A percentile compares a stretch with the other conserved stretches of the same genome.
Evolutionary conservation across 2,888 invertebrate genomes (phyloP).

Genomic region (Eilema griseolum): DNA sequence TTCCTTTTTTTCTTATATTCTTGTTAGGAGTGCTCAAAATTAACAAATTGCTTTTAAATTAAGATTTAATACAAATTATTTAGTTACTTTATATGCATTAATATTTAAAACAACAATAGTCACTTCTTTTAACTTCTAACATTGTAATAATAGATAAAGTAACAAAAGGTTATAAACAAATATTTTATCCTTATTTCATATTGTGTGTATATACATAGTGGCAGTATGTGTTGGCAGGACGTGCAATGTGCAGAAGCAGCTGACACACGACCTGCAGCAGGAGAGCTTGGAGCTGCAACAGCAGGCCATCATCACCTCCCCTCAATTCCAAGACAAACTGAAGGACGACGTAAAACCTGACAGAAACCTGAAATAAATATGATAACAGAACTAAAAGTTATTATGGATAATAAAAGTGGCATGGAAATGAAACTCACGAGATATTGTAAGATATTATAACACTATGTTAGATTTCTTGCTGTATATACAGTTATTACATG

Average conservation of each 20-base stretch:
- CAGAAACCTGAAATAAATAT: constrained; percentile 12
- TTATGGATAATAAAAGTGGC: background rate
- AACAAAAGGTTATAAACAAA: constrained; percentile 65
- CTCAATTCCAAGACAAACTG: constrained; percentile 76
- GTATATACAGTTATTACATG: background rate
- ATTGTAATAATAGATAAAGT: constrained; percentile 66
- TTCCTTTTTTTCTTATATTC: constrained; percentile 37
- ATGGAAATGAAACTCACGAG: background rate
- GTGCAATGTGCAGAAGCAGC: constrained; percentile 76
- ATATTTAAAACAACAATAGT: constrained; percentile 68
- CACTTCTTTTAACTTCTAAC: constrained; percentile 69
- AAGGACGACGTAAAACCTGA: constrained; percentile 52
- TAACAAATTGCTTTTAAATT: constrained; percentile 53
- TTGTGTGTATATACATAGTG: constrained; percentile 51
- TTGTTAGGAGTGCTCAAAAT: constrained; percentile 51
- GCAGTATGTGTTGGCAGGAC: constrained; percentile 64
- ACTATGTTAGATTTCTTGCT: background rate
- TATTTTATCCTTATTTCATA: constrained; percentile 56
- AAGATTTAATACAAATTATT: constrained; percentile 46
- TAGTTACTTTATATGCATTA: constrained; percentile 48
- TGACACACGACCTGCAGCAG: constrained; percentile 78
- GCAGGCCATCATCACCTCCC: constrained; percentile 75
- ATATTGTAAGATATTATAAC: background rate
- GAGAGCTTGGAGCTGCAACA: constrained; percentile 83
- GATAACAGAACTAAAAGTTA: background rate